Evolutionary conservation across 2,797 vertebrate genomes (phyloP), one percentile per base, ranked within the genome.

Genomic region (Hyperoplus lanceolatus): DNA sequence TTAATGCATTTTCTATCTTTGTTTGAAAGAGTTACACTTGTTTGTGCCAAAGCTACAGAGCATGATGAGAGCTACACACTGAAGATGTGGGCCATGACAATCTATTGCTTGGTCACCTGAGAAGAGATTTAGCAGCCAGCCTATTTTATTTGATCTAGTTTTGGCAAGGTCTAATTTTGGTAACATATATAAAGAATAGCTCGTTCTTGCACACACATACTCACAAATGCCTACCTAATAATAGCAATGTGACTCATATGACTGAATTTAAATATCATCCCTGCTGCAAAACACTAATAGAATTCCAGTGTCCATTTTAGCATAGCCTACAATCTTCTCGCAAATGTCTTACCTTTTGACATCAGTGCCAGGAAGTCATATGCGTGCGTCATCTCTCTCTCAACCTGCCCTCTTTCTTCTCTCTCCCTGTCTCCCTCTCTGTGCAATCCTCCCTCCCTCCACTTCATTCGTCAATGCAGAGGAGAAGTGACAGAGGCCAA

Each of bases 61-160:
- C 18, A 50, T 50, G 14, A 63, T 56, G 13, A 29, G 29, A 29
- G 14, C 29, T 56, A 57, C 68, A 75, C 64, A 62, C n/a, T 21
- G 8, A 58, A 21, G 73, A 82, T 85, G 65, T 69, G 81, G 80
- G 83, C 67, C 77, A 82, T 29, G 46, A 75, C 80, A 82, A 80
- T 76, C 3, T 8, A 83, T 81, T 76, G 56, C 29, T 77, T 68
- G 55, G 43, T 67, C 57, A 72, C 68, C 12, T 58, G 48, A 72
- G 51, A 57, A 42, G 59, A 79, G 73, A 82, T 77, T 43, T 74
- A 76, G 73, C 53, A 63, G 73, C 63, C 79, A 71, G 45, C 80
- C 75, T 83, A 62, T 81, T 87, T 90, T 79, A 74, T 76, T 58
- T 84, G 79, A 71, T 77, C 77, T 79, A 77, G 50, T 73, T 88